Percentiles rank a stretch among this genome's conserved stretches.
phyloP scores from a whole-genome alignment of 2,888 invertebrate genomes.

The Agonopterix heracliana region DNA sequence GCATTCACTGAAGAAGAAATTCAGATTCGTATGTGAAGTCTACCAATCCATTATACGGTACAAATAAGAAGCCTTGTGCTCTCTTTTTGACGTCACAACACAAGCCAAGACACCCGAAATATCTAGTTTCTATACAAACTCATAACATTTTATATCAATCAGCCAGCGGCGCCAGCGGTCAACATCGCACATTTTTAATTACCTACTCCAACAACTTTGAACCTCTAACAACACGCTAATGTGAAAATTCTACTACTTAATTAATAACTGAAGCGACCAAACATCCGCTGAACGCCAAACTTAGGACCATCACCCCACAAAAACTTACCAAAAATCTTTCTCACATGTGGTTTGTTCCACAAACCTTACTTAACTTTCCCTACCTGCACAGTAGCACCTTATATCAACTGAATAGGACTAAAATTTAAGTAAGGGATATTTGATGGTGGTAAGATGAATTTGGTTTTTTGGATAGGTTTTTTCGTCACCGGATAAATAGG shows the following conservation, averaged over 20 bases:
- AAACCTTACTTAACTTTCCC: conserved; percentile 11
- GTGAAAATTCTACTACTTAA: conserved; percentile 53
- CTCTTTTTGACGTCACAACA: too few relatives aligned
- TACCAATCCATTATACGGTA: too few relatives aligned
- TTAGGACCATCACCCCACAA: conserved; percentile 49
- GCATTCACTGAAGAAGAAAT: too few relatives aligned
- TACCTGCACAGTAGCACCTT: conserved; percentile 11
- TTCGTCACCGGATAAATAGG: conserved; percentile 61
- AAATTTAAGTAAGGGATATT: conserved; percentile 7
- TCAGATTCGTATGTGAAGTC: too few relatives aligned
- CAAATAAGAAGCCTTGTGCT: too few relatives aligned
- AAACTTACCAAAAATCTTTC: conserved; percentile 57
- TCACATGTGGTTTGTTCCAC: conserved; percentile 44
- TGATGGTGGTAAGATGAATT: conserved; percentile 9
- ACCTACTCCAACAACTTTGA: conserved; percentile 16
- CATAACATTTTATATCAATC: too few relatives aligned
- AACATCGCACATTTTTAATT: conserved; percentile 30
- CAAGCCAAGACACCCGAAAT: too few relatives aligned
- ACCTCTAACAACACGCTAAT: conserved; percentile 36
- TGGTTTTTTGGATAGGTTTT: conserved; percentile 38
- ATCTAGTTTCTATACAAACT: too few relatives aligned
- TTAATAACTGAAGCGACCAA: conserved; percentile 60
- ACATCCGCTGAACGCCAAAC: conserved; percentile 60
- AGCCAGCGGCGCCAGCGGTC: conserved; percentile 11
- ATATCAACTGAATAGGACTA: conserved; percentile 1